These are phyloP conservation scores for Daphoenositta chrysoptera DNA, from an alignment of 2,113 vertebrate species.

Conservation along the genomic window DNA sequence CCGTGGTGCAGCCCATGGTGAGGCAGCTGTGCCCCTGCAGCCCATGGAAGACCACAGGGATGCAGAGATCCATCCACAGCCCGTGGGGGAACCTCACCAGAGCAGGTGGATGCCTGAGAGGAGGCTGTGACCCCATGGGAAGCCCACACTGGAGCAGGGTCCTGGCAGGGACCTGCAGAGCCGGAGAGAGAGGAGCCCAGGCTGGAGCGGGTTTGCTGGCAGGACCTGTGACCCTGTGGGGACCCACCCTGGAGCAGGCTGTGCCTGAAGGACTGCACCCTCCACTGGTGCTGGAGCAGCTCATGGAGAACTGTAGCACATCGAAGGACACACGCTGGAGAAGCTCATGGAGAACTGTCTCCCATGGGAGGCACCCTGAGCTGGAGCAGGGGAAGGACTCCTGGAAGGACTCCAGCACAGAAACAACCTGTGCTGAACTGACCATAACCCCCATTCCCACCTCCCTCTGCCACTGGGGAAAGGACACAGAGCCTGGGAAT, in stretches of 20 bases:
- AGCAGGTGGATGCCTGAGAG: background rate
- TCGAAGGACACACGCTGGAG: background rate
- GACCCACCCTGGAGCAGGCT: background rate
- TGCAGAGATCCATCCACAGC: background rate
- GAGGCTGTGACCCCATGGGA: background rate
- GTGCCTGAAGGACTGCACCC: background rate
- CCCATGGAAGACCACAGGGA: too few relatives aligned
- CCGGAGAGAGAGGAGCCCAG: background rate
- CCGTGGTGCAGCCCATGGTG: background rate
- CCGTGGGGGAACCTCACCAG: accelerated
- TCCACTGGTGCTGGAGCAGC: background rate
- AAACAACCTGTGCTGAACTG: background rate
- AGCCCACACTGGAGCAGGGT: background rate
- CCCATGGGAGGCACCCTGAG: accelerated
- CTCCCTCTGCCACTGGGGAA: background rate
- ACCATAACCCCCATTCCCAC: too few relatives aligned
- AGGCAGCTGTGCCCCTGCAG: background rate
- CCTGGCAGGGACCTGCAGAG: background rate
- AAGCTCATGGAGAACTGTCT: background rate
- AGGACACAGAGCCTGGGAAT: background rate
- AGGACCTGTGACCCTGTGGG: background rate
- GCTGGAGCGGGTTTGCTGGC: background rate
- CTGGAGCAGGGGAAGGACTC: background rate
- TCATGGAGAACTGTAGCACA: background rate
- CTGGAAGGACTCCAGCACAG: too few relatives aligned